Conservation (phyloP, 2,888 invertebrate genomes). For the Julus scandinavius region DNA sequence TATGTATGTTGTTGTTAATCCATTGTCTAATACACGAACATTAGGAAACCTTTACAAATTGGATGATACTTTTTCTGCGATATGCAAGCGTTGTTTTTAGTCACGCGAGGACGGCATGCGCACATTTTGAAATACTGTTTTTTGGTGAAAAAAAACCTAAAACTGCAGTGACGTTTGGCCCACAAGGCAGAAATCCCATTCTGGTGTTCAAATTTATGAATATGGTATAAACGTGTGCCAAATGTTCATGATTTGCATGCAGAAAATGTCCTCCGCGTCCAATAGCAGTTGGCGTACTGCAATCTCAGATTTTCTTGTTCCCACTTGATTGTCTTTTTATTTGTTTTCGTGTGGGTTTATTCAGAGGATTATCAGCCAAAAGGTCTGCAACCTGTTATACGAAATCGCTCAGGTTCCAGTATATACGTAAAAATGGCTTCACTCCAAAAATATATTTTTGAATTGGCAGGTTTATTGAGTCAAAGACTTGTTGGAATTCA, state of each 20-base stretch:
- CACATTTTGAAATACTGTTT: no score
- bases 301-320: background rate
- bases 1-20: no score
- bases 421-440: background rate
- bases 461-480: background rate
- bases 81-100: no score
- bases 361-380: background rate
- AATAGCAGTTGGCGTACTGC: background rate
- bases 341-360: background rate
- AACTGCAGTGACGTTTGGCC: background rate
- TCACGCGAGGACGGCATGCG: no score
- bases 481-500: background rate
- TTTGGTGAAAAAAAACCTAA: no score
- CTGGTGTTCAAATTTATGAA: background rate
- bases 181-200: background rate
- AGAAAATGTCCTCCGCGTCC: background rate
- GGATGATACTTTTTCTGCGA: no score
- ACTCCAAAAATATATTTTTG: background rate
- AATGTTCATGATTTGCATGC: slow-evolving; percentile 9
- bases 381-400: slow-evolving; percentile 1
- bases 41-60: no score
- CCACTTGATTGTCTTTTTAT: slow-evolving; percentile 14
- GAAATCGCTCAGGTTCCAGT: background rate
- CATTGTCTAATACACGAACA: no score
- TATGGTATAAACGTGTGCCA: slow-evolving; percentile 9